Evolutionary conservation across 2,797 vertebrate genomes (phyloP), one percentile per base, ranked within the genome.

Genomic region (Rhabdomys pumilio): DNA sequence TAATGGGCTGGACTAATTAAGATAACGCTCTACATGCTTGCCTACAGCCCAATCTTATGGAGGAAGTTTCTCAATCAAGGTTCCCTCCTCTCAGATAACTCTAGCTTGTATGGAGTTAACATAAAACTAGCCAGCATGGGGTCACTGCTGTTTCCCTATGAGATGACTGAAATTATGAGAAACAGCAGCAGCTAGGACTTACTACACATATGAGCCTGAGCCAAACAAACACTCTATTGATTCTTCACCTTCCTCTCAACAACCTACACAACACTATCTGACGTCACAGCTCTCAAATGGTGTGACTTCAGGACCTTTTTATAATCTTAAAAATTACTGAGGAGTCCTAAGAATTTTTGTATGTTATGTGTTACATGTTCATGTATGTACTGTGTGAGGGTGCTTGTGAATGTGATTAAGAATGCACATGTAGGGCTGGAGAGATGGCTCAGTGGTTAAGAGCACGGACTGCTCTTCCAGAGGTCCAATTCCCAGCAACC

Each of bases 161-260:
- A 44, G 73, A 76, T 72, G 55, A 79, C 1, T 8, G 19, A 41
- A 75, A 77, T 41, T 11, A 67, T 22, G 80, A 89, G 55, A 75
- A 91, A 24, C 4, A 63, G 61, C 2, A 53, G 44, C 24, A 72
- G 61, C 55, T 31, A 8, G 47, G 26, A 72, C 3, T 38, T 61
- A 72, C 24, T 22, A 20, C 1, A 0, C 12, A 65, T 24, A n/a
- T 6, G 19, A 47, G 41, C 57, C 26, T 63, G 3, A 69, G 31
- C 59, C 53, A 24, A 6, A 44, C 24, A 11, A 6, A n/a, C 24
- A 9, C 17, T 6, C 41, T 2, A 5, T 2, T 34, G 0, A 59
- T 7, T 65, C 41, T 47, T 31, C 82, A 81, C 59, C 20, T 55
- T 61, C 47, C 57, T 67, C 85, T 73, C 65, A 75, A 44, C 29